phyloP scores from a whole-genome alignment of 2,113 vertebrate genomes.

The Dunckerocampus dactyliophorus region DNA sequence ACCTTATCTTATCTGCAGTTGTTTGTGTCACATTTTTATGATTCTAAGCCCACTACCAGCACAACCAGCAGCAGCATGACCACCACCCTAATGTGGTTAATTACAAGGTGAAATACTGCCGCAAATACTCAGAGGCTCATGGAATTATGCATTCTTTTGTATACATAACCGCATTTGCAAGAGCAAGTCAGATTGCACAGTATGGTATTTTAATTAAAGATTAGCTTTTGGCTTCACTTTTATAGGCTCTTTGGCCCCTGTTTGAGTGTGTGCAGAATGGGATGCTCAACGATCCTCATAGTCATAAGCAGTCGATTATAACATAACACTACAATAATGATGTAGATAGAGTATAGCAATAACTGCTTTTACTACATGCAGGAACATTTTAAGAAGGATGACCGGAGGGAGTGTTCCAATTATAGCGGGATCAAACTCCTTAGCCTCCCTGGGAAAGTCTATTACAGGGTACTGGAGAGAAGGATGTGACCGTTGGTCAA shows the following conservation, averaged over 20 bases:
- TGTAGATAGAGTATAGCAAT: no score
- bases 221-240: slow-evolving; percentile 19
- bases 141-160: slow-evolving; percentile 39
- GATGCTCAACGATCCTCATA: no score
- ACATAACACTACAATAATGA: no score
- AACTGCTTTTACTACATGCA: no score
- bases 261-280: background rate
- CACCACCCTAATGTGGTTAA: background rate
- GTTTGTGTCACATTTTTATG: background rate
- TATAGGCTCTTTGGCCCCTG: background rate
- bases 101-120: slow-evolving; percentile 9
- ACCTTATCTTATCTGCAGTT: background rate
- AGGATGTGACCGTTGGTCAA: no score
- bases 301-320: no score
- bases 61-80: background rate
- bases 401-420: no score
- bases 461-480: no score
- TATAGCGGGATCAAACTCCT: no score
- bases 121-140: slow-evolving; percentile 28
- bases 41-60: background rate
- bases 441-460: no score
- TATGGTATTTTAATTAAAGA: slow-evolving; percentile 43
- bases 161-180: slow-evolving; percentile 41
- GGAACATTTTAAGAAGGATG: no score
- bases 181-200: slow-evolving; percentile 32